phyloP scores from a whole-genome alignment of 2,113 vertebrate genomes.

The Anhinga rufa region DNA sequence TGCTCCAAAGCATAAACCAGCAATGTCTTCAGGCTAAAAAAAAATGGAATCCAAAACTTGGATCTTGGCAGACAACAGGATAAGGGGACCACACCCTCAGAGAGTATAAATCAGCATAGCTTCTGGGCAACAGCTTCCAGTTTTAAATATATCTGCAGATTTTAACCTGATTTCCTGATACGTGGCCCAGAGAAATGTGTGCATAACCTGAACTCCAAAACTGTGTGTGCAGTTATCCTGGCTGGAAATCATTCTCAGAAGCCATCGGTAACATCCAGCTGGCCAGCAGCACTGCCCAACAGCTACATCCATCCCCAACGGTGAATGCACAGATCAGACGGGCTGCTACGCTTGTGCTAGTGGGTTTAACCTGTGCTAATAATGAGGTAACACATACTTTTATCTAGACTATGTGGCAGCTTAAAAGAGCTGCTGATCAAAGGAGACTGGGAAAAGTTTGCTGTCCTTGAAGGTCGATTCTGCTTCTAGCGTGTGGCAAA shows the following conservation, averaged over 20 bases:
- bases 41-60: not conserved
- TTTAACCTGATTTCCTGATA: not conserved
- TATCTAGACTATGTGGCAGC: not conserved
- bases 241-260: not conserved
- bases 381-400: not conserved
- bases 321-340: rapidly evolving
- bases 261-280: not conserved
- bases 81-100: not conserved
- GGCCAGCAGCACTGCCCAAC: not conserved
- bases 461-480: not conserved
- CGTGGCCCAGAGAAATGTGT: not conserved
- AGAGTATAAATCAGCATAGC: not conserved
- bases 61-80: not conserved
- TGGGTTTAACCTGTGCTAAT: too few relatives aligned
- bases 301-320: not conserved
- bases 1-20: not conserved
- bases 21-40: not conserved
- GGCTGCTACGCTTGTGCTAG: not conserved
- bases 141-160: not conserved
- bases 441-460: not conserved
- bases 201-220: not conserved
- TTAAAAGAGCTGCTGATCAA: not conserved
- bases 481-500: not conserved
- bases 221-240: not conserved
- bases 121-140: not conserved